These are phyloP conservation scores for Theristicus caerulescens DNA, from an alignment of 2,113 vertebrate genomes.

Conservation along the genomic window DNA sequence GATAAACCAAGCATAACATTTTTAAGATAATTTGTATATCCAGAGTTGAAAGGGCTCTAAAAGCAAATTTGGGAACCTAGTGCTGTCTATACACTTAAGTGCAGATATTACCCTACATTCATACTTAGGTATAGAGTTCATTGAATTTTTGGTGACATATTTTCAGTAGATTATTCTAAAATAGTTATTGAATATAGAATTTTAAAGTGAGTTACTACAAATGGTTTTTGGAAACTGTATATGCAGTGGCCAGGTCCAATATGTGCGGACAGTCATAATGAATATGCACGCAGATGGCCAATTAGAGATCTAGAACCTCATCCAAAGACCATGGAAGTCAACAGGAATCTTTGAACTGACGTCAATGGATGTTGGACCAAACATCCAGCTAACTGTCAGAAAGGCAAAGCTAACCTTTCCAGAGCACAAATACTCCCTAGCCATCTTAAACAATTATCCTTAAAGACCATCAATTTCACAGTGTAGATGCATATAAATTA, in stretches of 20 bases:
- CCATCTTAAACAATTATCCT: not conserved
- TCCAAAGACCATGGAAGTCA: not conserved
- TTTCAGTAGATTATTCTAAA: not conserved
- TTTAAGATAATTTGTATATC: not conserved
- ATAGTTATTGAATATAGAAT: not conserved
- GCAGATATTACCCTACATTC: not conserved
- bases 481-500: not conserved
- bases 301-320: not conserved
- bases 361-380: not conserved
- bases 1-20: not conserved
- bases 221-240: not conserved
- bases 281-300: not conserved
- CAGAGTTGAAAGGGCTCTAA: not conserved
- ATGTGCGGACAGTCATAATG: fast-evolving
- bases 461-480: not conserved
- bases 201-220: not conserved
- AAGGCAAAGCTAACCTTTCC: not conserved
- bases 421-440: not conserved
- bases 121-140: not conserved
- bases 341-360: not conserved
- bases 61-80: not conserved
- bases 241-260: not conserved
- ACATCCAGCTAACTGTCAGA: not conserved
- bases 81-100: not conserved
- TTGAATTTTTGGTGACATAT: not conserved